Evolutionary conservation across 2,113 vertebrate genomes (phyloP).

Genomic region (Damaliscus lunatus): DNA sequence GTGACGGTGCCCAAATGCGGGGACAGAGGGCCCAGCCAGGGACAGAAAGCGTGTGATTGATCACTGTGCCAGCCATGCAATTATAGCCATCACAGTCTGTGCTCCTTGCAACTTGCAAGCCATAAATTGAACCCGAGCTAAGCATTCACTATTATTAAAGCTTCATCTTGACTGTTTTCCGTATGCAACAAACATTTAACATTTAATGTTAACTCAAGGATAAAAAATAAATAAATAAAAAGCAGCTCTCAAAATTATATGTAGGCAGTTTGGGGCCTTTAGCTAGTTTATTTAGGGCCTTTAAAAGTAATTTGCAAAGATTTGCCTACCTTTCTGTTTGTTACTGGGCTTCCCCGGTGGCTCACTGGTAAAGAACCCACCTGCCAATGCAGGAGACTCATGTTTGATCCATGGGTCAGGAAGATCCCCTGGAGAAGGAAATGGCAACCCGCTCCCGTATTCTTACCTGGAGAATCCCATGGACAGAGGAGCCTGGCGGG

Average conservation of each 20-base stretch:
- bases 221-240: background rate
- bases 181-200: background rate
- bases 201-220: background rate
- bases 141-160: conserved; percentile 44
- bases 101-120: conserved; percentile 46
- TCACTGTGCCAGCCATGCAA: background rate
- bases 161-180: conserved; percentile 26
- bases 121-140: conserved; percentile 55
- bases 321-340: background rate
- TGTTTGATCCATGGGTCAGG: background rate
- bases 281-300: background rate
- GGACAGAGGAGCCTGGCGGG: background rate
- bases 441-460: background rate
- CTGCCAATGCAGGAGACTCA: background rate
- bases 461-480: background rate
- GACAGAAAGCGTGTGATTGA: background rate
- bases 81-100: conserved; percentile 41
- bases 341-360: background rate
- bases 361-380: background rate
- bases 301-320: background rate
- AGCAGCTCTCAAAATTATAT: background rate
- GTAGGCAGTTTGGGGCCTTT: background rate
- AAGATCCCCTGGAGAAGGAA: background rate
- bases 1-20: background rate
- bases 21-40: background rate